Evolutionary conservation across 2,888 invertebrate genomes (phyloP).

Genomic region (Rhagophthalmus giganteus): DNA sequence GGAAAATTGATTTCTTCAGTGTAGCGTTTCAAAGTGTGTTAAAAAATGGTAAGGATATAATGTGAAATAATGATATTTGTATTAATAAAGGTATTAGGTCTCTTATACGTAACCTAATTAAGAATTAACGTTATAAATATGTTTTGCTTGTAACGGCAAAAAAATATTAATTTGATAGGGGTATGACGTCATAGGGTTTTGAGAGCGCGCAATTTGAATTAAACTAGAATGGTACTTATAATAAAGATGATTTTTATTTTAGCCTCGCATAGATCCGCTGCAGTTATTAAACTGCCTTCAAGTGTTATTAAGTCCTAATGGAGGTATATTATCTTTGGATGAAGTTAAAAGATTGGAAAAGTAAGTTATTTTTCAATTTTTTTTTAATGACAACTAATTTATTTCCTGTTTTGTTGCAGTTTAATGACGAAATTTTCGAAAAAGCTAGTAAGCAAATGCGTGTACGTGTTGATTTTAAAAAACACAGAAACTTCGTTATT

Average conservation of each 20-base stretch:
- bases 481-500: constrained; percentile 81
- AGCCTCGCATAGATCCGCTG: constrained; percentile 92
- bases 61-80: constrained; percentile 4
- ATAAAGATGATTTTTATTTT: constrained; percentile 54
- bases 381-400: too few species aligned
- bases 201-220: constrained; percentile 11
- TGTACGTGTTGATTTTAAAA: constrained; percentile 90
- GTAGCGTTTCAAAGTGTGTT: constrained; percentile 8
- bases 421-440: constrained; percentile 95
- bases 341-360: constrained; percentile 87
- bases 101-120: neutral
- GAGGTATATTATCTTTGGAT: constrained; percentile 84
- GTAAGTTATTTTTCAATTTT: constrained; percentile 59
- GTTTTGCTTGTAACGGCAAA: too few species aligned
- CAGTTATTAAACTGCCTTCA: constrained; percentile 87
- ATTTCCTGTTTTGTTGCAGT: constrained; percentile 68
- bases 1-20: constrained; percentile 13
- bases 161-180: too few species aligned
- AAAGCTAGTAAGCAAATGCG: constrained; percentile 93
- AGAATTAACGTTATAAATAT: neutral
- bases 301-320: constrained; percentile 79
- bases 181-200: constrained; percentile 7
- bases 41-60: constrained; percentile 28
- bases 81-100: constrained; percentile 9
- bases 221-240: neutral